Conservation (phyloP, 2,888 invertebrate genomes). For the Hirtodrosophila confusa region DNA sequence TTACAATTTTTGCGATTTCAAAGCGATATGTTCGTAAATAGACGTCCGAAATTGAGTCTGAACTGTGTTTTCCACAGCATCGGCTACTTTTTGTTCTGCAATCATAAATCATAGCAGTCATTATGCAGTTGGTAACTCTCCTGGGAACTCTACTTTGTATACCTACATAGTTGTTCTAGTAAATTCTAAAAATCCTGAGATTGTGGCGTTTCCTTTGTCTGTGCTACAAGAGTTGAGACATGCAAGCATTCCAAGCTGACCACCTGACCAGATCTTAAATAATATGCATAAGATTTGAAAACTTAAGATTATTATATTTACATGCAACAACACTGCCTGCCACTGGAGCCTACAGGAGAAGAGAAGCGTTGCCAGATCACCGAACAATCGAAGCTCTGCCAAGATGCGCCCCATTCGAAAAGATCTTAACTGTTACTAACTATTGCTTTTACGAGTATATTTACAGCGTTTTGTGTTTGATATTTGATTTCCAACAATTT, state of each 20-base stretch:
- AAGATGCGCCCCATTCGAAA: too few species aligned
- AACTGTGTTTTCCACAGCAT: not conserved
- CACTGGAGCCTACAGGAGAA: too few species aligned
- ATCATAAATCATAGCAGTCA: not conserved
- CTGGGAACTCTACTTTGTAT: slow-evolving; percentile 1
- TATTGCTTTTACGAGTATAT: not conserved
- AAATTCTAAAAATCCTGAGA: not conserved
- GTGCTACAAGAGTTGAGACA: slow-evolving; percentile 8
- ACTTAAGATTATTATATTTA: too few species aligned
- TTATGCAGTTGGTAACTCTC: not conserved
- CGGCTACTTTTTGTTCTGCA: not conserved
- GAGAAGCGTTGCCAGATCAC: slow-evolving; percentile 5
- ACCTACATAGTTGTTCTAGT: too few species aligned
- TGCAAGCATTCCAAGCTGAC: slow-evolving; percentile 26
- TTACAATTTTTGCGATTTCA: slow-evolving; percentile 28
- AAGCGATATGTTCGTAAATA: slow-evolving; percentile 1
- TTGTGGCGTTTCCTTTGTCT: slow-evolving; percentile 1
- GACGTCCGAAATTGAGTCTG: not conserved
- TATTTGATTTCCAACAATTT: slow-evolving; percentile 4
- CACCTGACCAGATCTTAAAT: too few species aligned
- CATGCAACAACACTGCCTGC: too few species aligned
- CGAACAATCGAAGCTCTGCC: not conserved
- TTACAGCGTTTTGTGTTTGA: slow-evolving; percentile 9
- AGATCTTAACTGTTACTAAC: too few species aligned
- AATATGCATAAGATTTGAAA: too few species aligned